Base-by-base conservation (phyloP, 1,140 invertebrate genomes). In the Adoxophyes honmai region DNA sequence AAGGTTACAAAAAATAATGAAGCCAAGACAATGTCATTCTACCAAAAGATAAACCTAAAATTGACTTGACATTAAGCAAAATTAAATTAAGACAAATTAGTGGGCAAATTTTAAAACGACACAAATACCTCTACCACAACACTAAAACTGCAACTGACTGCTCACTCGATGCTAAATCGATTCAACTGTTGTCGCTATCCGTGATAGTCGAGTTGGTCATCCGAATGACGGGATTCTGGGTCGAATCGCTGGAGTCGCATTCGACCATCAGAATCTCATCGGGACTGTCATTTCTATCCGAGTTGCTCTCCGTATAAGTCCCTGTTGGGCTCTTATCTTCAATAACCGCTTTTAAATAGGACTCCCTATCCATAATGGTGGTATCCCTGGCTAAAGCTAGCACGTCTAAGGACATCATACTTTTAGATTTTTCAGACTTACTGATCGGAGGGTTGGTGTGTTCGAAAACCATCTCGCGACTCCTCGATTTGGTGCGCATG, bases 211-310 rank as follows among this genome's bases (percentile, higher is more conserved):
- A 86, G 35, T 81, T 81, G 1, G 86, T 87, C 84, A 88, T 87
- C 13, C 82, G 66, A 14, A 88, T 88, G 11, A 88, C 73, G 4
- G 84, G 86, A 42, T 83, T 87, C 52, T 86, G 83, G 0, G 74
- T 78, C 5, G 82, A 86, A 36, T 86, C 86, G 36, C 81, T 88
- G 2, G 84, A 85, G 18, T 88, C 86, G 18, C 86, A 88, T 63
- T 88, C 86, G 21, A 88, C 84, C 81, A 86, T 79, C 38, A 88
- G 48, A n/a, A 88, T 87, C 57, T 88, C 86, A 56, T 88, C 86
- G 0, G 84, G 86, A 56, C 76, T 87, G 0, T 88, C 82, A 10
- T 88, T 87, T 28, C 86, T 78, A 9, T 88, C 86, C 0, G 86
- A 88, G 63, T 85, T 86, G 42, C 86, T 88, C 56, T 87, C 86